These are phyloP conservation scores for Epirrhoe alternata DNA, from an alignment of 2,888 invertebrate species.

Conservation along the genomic window DNA sequence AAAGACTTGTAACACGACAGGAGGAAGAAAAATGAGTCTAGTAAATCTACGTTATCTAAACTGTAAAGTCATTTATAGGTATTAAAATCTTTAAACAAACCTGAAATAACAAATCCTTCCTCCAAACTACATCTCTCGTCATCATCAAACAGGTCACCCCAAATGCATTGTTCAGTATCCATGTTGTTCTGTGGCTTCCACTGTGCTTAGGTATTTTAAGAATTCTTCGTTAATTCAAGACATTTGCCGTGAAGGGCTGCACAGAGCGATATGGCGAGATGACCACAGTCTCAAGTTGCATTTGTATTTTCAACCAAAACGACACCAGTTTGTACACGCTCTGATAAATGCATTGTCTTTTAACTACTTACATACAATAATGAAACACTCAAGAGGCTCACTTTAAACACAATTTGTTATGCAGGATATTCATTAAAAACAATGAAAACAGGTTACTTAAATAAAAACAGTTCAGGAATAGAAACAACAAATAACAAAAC, in stretches of 20 bases:
- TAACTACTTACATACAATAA: slow-evolving; percentile 12
- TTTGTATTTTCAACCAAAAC: slow-evolving; percentile 44
- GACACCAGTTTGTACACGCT: slow-evolving; percentile 61
- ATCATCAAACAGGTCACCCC: slow-evolving; percentile 58
- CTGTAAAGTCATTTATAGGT: neutral
- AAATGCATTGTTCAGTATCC: slow-evolving; percentile 48
- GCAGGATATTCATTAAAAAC: too few species aligned
- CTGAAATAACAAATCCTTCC: slow-evolving; percentile 55
- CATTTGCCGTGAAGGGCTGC: slow-evolving; percentile 26
- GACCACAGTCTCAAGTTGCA: slow-evolving; percentile 56
- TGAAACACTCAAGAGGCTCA: slow-evolving; percentile 13
- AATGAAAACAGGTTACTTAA: too few species aligned
- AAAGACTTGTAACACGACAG: too few species aligned
- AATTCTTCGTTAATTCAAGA: slow-evolving; percentile 17
- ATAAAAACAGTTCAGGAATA: too few species aligned
- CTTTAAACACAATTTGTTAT: slow-evolving; percentile 4
- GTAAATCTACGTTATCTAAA: neutral
- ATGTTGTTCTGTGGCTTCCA: slow-evolving; percentile 15
- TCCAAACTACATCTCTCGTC: slow-evolving; percentile 51
- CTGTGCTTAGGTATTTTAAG: neutral
- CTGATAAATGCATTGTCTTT: slow-evolving; percentile 51
- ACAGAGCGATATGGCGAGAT: slow-evolving; percentile 35
- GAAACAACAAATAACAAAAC: neutral
- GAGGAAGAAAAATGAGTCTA: neutral
- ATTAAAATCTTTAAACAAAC: slow-evolving; percentile 48